phyloP scores from a whole-genome alignment of 2,888 invertebrate genomes.

The Microctonus hyperodae region DNA sequence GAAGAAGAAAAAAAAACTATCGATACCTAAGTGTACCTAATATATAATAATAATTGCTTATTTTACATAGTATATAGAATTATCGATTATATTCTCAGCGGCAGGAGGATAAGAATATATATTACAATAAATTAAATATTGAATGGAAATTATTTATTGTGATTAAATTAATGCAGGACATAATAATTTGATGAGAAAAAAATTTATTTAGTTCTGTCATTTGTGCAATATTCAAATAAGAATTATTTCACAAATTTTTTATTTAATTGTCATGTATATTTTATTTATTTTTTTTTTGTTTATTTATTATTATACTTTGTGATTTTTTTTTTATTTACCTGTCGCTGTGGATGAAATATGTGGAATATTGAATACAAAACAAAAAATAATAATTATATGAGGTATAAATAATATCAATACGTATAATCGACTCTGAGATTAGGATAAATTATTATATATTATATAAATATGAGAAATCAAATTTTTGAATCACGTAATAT shows the following conservation, averaged over 20 bases:
- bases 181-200: not conserved
- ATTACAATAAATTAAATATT: slow-evolving; percentile 28
- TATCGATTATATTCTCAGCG: slow-evolving; percentile 35
- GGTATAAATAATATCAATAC: not conserved
- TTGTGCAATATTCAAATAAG: not conserved
- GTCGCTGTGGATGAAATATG: not conserved
- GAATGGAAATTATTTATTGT: too few relatives aligned
- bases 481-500: not conserved
- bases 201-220: not conserved
- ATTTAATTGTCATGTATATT: slow-evolving; percentile 48
- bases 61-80: slow-evolving; percentile 48
- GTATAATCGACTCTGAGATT: slow-evolving; percentile 42
- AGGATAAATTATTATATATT: slow-evolving; percentile 55
- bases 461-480: slow-evolving; percentile 16
- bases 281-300: slow-evolving; percentile 26
- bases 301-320: not conserved
- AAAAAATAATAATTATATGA: too few relatives aligned
- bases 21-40: slow-evolving; percentile 61
- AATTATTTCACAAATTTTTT: not conserved
- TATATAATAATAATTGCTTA: slow-evolving; percentile 56
- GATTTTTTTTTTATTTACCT: not conserved
- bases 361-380: not conserved
- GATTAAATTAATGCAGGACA: not conserved
- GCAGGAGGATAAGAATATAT: slow-evolving; percentile 28
- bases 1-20: slow-evolving; percentile 50